Evolutionary conservation across 2,888 invertebrate species (phyloP).

Genomic region (Andrena haemorrhoa): DNA sequence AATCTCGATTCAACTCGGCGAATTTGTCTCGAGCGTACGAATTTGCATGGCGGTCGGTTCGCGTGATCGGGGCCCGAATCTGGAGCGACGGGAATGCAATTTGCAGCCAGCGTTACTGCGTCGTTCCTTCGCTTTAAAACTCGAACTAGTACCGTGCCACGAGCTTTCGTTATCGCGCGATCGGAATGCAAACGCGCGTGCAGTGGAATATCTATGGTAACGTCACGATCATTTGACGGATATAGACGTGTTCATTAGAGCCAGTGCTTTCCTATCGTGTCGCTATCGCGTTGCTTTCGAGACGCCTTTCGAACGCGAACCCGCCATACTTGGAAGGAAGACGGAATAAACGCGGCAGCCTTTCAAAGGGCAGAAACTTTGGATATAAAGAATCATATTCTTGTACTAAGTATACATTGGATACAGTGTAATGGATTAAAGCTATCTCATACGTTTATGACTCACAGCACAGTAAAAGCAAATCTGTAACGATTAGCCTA

Average conservation of each 20-base stretch:
- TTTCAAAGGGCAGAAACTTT: background rate
- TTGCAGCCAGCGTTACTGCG: background rate
- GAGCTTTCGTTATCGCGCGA: conserved; percentile 23
- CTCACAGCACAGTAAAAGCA: too few species aligned
- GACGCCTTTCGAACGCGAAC: background rate
- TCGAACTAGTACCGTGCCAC: background rate
- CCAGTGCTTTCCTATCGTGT: background rate
- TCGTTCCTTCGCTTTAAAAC: conserved; percentile 1
- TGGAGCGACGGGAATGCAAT: conserved; percentile 12
- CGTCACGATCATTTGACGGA: conserved; percentile 23
- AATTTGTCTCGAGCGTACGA: conserved; percentile 3
- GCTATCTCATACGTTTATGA: too few species aligned
- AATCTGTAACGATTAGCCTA: too few species aligned
- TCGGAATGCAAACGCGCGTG: conserved; percentile 31
- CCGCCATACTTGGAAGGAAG: background rate
- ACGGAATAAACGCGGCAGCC: background rate
- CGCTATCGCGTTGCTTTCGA: background rate
- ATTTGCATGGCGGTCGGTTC: background rate
- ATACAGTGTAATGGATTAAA: too few species aligned
- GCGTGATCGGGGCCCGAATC: conserved; percentile 23
- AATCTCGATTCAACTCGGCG: background rate
- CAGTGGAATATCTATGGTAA: conserved; percentile 17
- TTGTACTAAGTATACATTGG: too few species aligned
- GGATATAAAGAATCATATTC: too few species aligned
- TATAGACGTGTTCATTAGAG: conserved; percentile 7